These are phyloP conservation scores for Melinopterus prodromus DNA, from an alignment of 2,888 invertebrate genomes.

Conservation along the genomic window DNA sequence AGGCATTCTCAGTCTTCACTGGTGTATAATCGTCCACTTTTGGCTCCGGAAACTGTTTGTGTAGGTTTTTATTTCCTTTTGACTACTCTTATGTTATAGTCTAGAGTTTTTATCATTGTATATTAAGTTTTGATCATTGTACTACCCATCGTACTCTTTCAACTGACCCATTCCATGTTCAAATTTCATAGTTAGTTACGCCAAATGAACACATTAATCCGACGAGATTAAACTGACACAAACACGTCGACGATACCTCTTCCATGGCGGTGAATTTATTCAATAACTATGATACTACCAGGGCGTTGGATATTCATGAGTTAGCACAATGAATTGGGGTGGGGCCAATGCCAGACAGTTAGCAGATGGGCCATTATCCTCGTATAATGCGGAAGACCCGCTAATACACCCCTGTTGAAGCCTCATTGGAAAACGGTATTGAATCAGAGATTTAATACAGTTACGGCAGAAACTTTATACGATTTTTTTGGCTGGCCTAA, in stretches of 20 bases:
- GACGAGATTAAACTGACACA: neutral
- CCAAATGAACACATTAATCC: constrained; percentile 9
- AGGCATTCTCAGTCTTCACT: no score
- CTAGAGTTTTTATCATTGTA: no score
- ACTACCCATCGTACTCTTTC: neutral
- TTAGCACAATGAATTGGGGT: constrained; percentile 33
- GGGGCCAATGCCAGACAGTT: constrained; percentile 36
- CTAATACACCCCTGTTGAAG: constrained; percentile 34
- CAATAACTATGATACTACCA: constrained; percentile 14
- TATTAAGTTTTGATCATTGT: neutral
- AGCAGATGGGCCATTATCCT: constrained; percentile 41
- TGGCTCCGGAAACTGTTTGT: no score
- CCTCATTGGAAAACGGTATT: constrained; percentile 34
- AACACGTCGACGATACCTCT: neutral
- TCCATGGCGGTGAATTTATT: constrained; percentile 16
- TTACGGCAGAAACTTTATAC: neutral
- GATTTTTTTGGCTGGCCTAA: neutral
- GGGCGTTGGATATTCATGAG: constrained; percentile 31
- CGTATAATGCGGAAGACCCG: constrained; percentile 36
- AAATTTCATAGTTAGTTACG: constrained; percentile 7
- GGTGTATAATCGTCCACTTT: no score
- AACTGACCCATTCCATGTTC: neutral
- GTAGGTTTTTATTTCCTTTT: no score
- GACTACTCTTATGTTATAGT: no score
- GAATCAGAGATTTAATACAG: constrained; percentile 19